These are phyloP conservation scores for Tethya wilhelma DNA, from an alignment of 37 sponge, comb jelly and placozoan genomes.

Conservation along the genomic window DNA sequence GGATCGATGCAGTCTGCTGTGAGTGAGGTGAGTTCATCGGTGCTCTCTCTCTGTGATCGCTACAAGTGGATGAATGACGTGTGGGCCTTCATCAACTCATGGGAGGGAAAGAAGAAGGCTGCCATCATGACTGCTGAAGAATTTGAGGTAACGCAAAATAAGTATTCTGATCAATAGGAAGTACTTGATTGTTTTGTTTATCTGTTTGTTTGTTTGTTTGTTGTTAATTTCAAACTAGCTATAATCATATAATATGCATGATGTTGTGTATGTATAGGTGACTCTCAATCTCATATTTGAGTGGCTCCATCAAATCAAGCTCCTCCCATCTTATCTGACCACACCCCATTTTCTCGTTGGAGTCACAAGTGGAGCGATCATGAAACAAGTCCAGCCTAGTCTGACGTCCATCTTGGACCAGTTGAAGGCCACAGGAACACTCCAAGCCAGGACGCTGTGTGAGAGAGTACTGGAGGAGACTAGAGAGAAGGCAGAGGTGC, in stretches of 20 bases:
- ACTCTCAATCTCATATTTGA: slow-evolving; percentile 1
- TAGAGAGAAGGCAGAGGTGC: slow-evolving; percentile 21
- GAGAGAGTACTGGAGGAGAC: slow-evolving; percentile 27
- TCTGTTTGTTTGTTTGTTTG: background rate
- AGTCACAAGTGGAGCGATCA: slow-evolving; percentile 12
- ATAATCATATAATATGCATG: background rate
- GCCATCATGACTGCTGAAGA: slow-evolving; percentile 33
- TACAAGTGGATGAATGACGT: slow-evolving; percentile 39
- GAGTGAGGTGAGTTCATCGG: background rate
- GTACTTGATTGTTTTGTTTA: background rate
- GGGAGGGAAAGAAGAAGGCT: slow-evolving; percentile 23
- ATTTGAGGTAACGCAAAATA: slow-evolving; percentile 37
- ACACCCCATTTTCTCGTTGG: slow-evolving; percentile 28
- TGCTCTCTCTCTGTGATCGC: slow-evolving; percentile 15
- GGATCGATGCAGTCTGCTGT: background rate
- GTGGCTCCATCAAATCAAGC: slow-evolving; percentile 8
- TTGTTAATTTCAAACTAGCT: background rate
- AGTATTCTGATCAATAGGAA: background rate
- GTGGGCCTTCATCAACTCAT: slow-evolving; percentile 5
- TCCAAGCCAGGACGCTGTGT: slow-evolving; percentile 20
- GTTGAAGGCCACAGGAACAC: background rate
- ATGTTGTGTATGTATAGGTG: background rate
- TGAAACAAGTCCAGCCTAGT: background rate
- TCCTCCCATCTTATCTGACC: slow-evolving; percentile 27
- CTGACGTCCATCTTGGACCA: slow-evolving; percentile 16